Base-by-base conservation (phyloP, 1,140 invertebrate genomes). In the Ephestia elutella region DNA sequence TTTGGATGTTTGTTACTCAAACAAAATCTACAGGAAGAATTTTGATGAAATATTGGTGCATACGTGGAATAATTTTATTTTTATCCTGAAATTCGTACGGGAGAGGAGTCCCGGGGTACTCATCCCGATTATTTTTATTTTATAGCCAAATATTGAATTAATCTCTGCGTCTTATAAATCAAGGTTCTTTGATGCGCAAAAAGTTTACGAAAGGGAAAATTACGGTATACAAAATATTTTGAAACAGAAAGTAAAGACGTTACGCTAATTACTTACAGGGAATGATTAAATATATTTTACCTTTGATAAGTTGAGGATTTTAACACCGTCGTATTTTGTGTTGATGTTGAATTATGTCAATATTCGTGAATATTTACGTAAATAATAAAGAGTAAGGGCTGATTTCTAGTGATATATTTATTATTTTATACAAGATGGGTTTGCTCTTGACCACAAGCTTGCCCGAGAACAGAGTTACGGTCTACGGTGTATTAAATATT, bases 121-220 rank as follows among this genome's bases (percentile, higher is more conserved):
- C 5, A 10, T 44, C 38, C 15, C 2, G 5, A 15, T 1, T 10
- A 15, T 44, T 44, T 44, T 15, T 44, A 44, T 15, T 44, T 44
- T 44, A 15, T 15, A 44, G 5, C 10, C 38, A 44, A 44, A 44
- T 44, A 44, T 44, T 44, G 38, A 44, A 44, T 44, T 44, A 44
- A 44, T 44, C 38, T 44, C 15, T 4, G 13, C 38, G n/a, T 44
- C 38, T 44, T 44, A 44, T 44, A 44, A 44, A 44, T 44, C 38
- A 44, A 38, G 32, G 13, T 10, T 44, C 38, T 44, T 44, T 44
- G 38, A 44, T 44, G 38, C 38, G 38, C 38, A 44, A 15, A 44
- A 44, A 44, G 38, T 44, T 44, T 15, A 44, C 38, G 38, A 44
- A 44, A 44, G 13, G 38, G 13, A 44, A 44, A 44, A 44, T 44